phyloP scores from a whole-genome alignment of 1,140 invertebrate genomes.

The Cheumatopsyche charites region DNA sequence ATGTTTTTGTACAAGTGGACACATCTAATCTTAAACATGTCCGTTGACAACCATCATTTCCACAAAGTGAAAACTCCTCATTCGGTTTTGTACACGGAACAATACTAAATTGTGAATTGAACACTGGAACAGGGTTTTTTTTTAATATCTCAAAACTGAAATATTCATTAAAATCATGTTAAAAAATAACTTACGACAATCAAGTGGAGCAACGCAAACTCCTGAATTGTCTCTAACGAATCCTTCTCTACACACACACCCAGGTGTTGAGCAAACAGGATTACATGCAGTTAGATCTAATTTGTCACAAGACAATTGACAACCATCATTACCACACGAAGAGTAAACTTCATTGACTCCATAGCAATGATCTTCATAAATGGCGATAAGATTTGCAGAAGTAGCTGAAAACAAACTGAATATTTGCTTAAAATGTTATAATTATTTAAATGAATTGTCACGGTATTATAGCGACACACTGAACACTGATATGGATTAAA shows the following conservation, averaged over 20 bases:
- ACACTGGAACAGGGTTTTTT: not conserved
- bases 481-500: too few relatives aligned
- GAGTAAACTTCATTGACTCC: not conserved
- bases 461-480: too few relatives aligned
- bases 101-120: not conserved
- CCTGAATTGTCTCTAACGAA: not conserved
- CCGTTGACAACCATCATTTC: not conserved
- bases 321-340: not conserved
- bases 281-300: not conserved
- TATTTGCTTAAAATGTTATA: too few relatives aligned
- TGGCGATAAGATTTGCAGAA: too few relatives aligned
- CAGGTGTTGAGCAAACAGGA: not conserved
- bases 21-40: conserved; percentile 2
- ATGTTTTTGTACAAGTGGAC: not conserved
- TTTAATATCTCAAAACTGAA: not conserved
- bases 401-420: too few relatives aligned
- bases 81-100: not conserved
- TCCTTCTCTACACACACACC: not conserved
- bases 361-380: too few relatives aligned
- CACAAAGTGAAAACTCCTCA: not conserved
- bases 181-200: not conserved
- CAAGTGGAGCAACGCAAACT: not conserved
- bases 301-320: not conserved
- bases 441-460: too few relatives aligned
- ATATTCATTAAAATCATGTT: too few relatives aligned